phyloP scores from a whole-genome alignment of 2,113 vertebrate species.

The Opisthocomus hoazin region DNA sequence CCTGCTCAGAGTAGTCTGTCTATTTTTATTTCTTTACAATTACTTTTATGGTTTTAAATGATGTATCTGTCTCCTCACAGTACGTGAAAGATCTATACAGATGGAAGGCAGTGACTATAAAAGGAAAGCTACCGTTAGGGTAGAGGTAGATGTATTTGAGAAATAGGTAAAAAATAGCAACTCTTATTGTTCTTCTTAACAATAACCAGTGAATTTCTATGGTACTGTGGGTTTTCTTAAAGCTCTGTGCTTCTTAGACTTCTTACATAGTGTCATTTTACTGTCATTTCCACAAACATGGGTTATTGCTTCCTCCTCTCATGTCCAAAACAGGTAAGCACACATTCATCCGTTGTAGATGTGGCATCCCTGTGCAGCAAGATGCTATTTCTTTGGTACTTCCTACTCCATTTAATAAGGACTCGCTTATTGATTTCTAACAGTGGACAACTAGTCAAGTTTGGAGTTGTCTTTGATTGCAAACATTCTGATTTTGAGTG shows the following conservation, averaged over 20 bases:
- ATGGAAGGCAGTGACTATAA: not conserved
- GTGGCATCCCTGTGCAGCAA: not conserved
- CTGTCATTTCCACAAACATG: not conserved
- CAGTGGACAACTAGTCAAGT: not conserved
- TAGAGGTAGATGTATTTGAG: not conserved
- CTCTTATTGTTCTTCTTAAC: not conserved
- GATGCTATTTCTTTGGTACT: not conserved
- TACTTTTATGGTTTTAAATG: not conserved
- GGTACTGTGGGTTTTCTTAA: not conserved
- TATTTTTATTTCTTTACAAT: conserved; percentile 28
- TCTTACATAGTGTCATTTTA: not conserved
- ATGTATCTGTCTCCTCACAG: not conserved
- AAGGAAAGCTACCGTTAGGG: not conserved
- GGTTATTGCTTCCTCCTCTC: not conserved
- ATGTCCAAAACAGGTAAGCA: not conserved
- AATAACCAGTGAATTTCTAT: not conserved
- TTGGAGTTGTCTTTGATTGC: conserved; percentile 5
- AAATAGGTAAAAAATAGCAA: not conserved
- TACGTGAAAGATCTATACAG: not conserved
- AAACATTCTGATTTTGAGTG: conserved; percentile 40
- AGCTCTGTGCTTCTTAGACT: not conserved
- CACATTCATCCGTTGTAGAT: not conserved
- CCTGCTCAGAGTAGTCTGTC: not conserved
- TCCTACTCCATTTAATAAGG: not conserved
- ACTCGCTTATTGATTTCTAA: not conserved